Conservation (phyloP, 2,113 vertebrate species). For the Plotosus lineatus region DNA sequence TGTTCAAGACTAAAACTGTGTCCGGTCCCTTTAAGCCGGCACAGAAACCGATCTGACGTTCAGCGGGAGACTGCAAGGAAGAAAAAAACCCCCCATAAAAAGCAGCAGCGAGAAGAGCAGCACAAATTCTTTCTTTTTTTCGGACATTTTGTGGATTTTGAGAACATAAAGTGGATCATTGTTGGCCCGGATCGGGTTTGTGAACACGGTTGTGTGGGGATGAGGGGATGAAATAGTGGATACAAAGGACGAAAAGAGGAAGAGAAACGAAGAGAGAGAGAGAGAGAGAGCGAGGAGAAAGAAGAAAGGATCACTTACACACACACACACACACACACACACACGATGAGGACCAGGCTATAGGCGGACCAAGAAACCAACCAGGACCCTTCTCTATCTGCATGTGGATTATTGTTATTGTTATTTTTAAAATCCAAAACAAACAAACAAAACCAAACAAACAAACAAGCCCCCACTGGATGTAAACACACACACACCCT, state of each 20-base stretch:
- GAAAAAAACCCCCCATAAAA: background rate
- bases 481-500: background rate
- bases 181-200: background rate
- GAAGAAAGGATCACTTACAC: conserved; percentile 63
- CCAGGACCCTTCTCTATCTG: background rate
- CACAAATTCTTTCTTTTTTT: background rate
- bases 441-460: background rate
- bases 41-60: conserved; percentile 18
- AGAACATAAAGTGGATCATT: background rate
- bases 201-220: background rate
- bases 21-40: conserved; percentile 25
- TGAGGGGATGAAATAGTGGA: conserved; percentile 29
- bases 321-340: background rate
- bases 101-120: background rate
- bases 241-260: conserved; percentile 51
- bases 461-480: background rate
- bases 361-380: background rate
- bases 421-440: background rate
- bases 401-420: conserved; percentile 42
- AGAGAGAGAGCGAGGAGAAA: conserved; percentile 56
- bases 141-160: conserved; percentile 23
- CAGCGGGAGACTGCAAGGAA: conserved; percentile 19
- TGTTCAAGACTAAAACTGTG: background rate
- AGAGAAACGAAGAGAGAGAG: conserved; percentile 55
- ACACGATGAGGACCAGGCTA: background rate